Percentiles rank a stretch among this genome's conserved stretches.
These are phyloP conservation scores for Drosophila atripex DNA, from an alignment of 2,888 invertebrate genomes.

Conservation along the genomic window DNA sequence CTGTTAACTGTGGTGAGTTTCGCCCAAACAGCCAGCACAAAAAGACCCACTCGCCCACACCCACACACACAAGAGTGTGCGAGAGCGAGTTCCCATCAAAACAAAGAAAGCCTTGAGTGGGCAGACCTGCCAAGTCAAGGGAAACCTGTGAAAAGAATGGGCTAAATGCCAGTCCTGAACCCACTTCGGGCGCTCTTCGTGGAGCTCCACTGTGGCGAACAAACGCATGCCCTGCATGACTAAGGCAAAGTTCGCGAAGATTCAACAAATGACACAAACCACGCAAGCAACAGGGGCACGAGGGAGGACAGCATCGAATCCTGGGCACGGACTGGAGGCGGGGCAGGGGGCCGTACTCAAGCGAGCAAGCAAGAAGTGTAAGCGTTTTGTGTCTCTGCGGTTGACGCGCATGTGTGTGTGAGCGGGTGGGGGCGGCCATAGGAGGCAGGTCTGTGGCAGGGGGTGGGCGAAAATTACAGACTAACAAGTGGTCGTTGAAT, in stretches of 20 bases:
- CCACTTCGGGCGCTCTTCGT: background rate
- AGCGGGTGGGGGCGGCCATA: constrained; percentile 25
- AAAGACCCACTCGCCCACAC: too few species aligned
- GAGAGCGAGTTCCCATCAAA: constrained; percentile 69
- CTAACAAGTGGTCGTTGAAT: constrained; percentile 81
- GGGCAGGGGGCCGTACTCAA: constrained; percentile 23
- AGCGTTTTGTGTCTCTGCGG: constrained; percentile 69
- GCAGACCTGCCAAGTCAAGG: constrained; percentile 26
- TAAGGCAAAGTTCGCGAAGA: constrained; percentile 66
- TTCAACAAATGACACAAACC: constrained; percentile 78
- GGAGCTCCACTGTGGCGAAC: constrained; percentile 14
- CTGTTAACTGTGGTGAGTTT: constrained; percentile 68
- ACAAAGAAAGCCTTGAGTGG: constrained; percentile 65
- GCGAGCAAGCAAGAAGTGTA: constrained; percentile 67
- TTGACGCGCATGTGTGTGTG: constrained; percentile 54
- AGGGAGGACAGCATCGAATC: constrained; percentile 11
- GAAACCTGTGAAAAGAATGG: constrained; percentile 5
- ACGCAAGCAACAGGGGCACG: constrained; percentile 56
- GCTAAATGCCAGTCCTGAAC: background rate
- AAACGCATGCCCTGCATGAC: constrained; percentile 62
- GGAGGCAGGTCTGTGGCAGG: constrained; percentile 26
- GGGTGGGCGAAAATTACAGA: constrained; percentile 74
- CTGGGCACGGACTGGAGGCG: constrained; percentile 5
- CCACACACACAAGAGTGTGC: constrained; percentile 10
- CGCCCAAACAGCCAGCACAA: background rate